Conservation (phyloP, 2,113 vertebrate species). For the Bucco capensis region DNA sequence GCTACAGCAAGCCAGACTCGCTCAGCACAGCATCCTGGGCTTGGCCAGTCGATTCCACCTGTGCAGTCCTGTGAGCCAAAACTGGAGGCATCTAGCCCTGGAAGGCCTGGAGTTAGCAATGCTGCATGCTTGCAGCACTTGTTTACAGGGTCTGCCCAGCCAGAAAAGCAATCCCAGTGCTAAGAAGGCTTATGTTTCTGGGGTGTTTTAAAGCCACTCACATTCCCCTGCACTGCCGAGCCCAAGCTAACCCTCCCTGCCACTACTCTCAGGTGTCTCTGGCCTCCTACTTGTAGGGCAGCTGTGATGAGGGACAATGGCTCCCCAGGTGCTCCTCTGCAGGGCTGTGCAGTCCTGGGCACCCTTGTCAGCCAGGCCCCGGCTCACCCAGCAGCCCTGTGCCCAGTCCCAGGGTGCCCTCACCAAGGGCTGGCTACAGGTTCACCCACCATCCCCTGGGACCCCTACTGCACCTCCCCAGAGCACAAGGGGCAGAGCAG, state of each 20-base stretch:
- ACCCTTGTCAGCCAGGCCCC: background rate
- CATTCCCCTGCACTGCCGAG: background rate
- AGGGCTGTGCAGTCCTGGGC: background rate
- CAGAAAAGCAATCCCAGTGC: background rate
- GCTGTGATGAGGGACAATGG: background rate
- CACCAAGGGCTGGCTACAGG: background rate
- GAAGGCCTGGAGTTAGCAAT: rapidly evolving
- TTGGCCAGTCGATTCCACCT: rapidly evolving
- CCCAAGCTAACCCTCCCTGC: background rate
- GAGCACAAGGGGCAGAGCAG: background rate
- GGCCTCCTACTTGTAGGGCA: background rate
- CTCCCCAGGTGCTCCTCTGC: background rate
- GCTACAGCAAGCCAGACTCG: background rate
- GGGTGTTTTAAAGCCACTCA: background rate
- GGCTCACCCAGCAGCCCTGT: background rate
- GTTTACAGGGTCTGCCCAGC: rapidly evolving
- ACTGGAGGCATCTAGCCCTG: rapidly evolving
- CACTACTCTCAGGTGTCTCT: background rate
- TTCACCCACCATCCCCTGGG: background rate
- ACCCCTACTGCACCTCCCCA: background rate
- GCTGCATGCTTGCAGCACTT: rapidly evolving
- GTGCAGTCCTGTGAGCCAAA: background rate
- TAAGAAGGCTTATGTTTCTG: background rate
- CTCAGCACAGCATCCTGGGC: rapidly evolving
- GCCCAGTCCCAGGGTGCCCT: background rate